Evolutionary conservation across 2,113 vertebrate genomes (phyloP), one percentile per base, ranked within the genome.

Genomic region (Eublepharis macularius): DNA sequence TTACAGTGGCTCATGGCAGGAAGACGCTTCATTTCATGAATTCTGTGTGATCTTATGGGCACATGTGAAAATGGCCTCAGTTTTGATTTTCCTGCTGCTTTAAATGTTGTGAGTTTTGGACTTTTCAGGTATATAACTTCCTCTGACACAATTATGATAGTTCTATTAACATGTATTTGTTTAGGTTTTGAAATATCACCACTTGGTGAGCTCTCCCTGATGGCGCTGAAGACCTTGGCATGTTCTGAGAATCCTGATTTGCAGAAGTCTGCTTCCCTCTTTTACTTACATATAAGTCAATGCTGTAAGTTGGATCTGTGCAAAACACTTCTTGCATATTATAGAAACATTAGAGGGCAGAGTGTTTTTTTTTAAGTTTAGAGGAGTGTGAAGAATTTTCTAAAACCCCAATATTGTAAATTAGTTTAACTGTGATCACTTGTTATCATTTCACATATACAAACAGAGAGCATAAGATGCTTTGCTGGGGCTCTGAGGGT

Each of bases 271-370:
- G 96, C 97, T 89, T 95, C 97, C 29, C 87, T 96, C 43, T 96
- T 94, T 90, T 97, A 96, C 75, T 87, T 97, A 88, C 95, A 97
- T 36, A 92, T 97, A 91, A 97, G 96, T 86, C 96, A 97, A 84
- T 92, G 95, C 41, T 79, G 97, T 97, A 94, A 97, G 97, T 97
- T 86, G 83, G 12, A 47, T 6, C 16, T 29, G 8, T 77, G 84
- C 36, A 51, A 24, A 45, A 16, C 41, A 32, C 78, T 86, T 70
- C 16, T 87, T 81, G 81, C 12, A 49, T 54, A 73, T 89, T 2
- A 45, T 0, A 9, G 80, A 60, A 83, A 49, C 81, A 4, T 21
- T 77, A 83, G 49, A 47, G 36, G 80, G 4, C 21, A 73, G 90
- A 81, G 41, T 1, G 11, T 39, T 29, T 80, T 63, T 85, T 77